Percentiles rank a stretch among this genome's conserved stretches.
Conservation (phyloP, 2,888 invertebrate species). For the Creontiades dilutus region DNA sequence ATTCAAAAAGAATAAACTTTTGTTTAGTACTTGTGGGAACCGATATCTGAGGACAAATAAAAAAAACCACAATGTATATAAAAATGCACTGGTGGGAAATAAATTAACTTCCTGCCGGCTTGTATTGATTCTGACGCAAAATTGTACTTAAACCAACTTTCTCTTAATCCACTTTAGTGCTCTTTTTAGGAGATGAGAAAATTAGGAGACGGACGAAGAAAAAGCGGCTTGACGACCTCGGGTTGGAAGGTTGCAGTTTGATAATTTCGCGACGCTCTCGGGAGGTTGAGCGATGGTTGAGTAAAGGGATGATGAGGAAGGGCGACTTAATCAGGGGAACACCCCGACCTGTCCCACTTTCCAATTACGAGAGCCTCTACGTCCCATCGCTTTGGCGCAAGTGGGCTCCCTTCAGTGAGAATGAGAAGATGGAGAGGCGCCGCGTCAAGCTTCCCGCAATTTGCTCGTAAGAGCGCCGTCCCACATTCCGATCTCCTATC, state of each 20-base stretch:
- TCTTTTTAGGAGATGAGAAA: no score
- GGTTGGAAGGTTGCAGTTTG: background rate
- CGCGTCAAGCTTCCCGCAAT: background rate
- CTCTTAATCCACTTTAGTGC: no score
- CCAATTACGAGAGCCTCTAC: background rate
- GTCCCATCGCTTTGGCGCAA: background rate
- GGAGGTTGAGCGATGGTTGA: background rate
- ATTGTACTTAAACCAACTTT: no score
- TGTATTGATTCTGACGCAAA: no score
- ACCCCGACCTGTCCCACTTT: constrained; percentile 1
- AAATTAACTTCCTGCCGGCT: no score
- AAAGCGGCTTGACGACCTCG: no score
- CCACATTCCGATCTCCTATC: background rate
- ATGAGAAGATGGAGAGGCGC: background rate
- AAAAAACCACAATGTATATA: no score
- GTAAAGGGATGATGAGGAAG: constrained; percentile 1
- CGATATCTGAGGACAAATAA: no score
- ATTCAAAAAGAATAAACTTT: no score
- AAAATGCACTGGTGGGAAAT: no score
- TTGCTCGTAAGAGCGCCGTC: background rate
- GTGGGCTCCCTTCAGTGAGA: background rate
- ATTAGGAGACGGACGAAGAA: no score
- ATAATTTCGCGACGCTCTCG: background rate
- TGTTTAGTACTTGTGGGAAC: no score
- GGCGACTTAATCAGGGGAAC: background rate